Conservation (phyloP, 2,113 vertebrate genomes). For the Cryptotis parvus region DNA sequence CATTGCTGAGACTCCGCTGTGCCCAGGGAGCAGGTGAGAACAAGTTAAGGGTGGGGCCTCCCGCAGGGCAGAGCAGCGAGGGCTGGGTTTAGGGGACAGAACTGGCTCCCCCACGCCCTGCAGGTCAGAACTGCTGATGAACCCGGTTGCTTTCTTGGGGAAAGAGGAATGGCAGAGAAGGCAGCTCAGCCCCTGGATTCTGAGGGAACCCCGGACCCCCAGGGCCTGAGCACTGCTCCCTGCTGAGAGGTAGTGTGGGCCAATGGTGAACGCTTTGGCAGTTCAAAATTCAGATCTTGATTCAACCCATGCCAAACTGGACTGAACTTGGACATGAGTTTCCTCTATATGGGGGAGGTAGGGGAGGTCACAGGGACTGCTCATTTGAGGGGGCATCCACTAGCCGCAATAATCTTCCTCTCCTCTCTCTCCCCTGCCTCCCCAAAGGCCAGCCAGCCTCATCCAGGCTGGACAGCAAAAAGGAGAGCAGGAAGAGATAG, state of each 20-base stretch:
- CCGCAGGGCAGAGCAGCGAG: not conserved
- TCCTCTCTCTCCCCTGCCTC: not conserved
- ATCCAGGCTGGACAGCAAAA: not conserved
- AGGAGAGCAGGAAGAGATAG: not conserved
- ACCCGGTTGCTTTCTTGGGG: not conserved
- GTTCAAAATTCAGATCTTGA: not conserved
- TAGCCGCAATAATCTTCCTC: not conserved
- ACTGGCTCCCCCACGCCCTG: not conserved
- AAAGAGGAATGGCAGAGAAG: not conserved
- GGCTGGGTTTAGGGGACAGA: not conserved
- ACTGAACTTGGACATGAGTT: not conserved
- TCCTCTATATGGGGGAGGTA: not conserved
- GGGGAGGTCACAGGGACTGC: not conserved
- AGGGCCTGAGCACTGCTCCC: rapidly evolving
- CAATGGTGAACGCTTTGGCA: not conserved
- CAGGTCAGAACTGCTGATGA: not conserved
- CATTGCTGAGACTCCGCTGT: too few species aligned
- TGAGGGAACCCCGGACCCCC: too few species aligned
- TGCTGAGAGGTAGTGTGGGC: not conserved
- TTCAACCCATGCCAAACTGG: not conserved
- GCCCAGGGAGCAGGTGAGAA: not conserved
- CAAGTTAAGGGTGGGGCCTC: not conserved
- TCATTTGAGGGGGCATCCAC: too few species aligned
- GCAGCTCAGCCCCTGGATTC: not conserved
- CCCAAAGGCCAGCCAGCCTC: not conserved